Evolutionary conservation across 2,797 vertebrate genomes (phyloP).

Genomic region (Lutjanus campechanus): DNA sequence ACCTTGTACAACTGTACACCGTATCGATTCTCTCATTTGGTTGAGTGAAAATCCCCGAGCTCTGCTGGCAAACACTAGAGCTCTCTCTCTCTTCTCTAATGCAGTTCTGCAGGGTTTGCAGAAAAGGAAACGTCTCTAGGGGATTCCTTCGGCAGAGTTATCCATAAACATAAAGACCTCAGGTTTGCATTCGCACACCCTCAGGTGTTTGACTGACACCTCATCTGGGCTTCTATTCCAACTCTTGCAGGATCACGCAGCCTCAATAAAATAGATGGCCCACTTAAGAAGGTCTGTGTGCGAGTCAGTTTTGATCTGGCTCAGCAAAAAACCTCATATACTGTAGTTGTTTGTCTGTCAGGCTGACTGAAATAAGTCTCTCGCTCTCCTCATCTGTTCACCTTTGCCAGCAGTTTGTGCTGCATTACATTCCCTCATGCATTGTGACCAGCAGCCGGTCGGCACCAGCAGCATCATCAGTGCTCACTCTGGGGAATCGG

Average conservation of each 20-base stretch:
- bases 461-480: conserved; percentile 7
- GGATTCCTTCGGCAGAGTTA: conserved; percentile 44
- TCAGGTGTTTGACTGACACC: conserved; percentile 68
- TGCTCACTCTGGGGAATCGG: conserved; percentile 46
- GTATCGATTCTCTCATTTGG: conserved; percentile 78
- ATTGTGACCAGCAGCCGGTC: conserved; percentile 46
- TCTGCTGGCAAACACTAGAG: conserved; percentile 36
- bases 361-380: conserved; percentile 34
- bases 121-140: conserved; percentile 41
- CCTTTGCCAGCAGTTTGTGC: conserved; percentile 63
- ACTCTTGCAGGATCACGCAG: conserved; percentile 30
- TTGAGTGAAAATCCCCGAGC: conserved; percentile 62
- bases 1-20: conserved; percentile 59
- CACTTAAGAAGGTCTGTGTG: conserved; percentile 25
- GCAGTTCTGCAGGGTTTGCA: conserved; percentile 45
- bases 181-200: conserved; percentile 59
- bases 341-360: conserved; percentile 57
- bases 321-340: conserved; percentile 63
- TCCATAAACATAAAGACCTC: conserved; percentile 54
- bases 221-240: conserved; percentile 45
- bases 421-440: conserved; percentile 56
- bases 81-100: conserved; percentile 38
- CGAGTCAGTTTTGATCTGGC: conserved; percentile 54
- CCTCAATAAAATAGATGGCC: conserved; percentile 44
- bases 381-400: conserved; percentile 45